Evolutionary conservation across 1,140 invertebrate genomes (phyloP).

Genomic region (Diprion similis): DNA sequence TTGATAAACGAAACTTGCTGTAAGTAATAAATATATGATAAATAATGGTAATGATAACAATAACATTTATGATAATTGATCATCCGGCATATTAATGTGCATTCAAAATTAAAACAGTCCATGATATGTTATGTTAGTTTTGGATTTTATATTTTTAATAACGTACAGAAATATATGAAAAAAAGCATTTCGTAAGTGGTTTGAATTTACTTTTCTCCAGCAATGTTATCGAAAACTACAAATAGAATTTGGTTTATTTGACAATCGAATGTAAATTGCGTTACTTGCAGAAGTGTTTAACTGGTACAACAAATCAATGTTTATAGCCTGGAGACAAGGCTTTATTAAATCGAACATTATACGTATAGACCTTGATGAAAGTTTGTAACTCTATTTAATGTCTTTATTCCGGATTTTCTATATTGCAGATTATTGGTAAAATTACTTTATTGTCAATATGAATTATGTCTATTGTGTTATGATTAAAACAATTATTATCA

Average conservation of each 20-base stretch:
- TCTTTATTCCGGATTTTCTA: too few species aligned
- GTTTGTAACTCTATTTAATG: neutral
- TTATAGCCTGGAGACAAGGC: neutral
- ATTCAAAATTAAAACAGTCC: neutral
- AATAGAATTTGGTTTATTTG: neutral
- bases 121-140: neutral
- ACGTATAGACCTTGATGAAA: neutral
- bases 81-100: neutral
- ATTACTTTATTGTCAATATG: too few species aligned
- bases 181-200: neutral
- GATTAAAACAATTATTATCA: too few species aligned
- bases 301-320: neutral
- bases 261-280: neutral
- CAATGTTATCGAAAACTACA: neutral
- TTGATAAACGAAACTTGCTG: neutral
- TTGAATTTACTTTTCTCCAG: neutral
- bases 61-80: neutral
- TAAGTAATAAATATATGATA: slow-evolving; percentile 2
- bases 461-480: too few species aligned
- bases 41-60: neutral
- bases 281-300: neutral
- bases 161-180: neutral
- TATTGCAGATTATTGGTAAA: too few species aligned
- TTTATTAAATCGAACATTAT: neutral
- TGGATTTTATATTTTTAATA: slow-evolving; percentile 5